Conservation (phyloP, 2,888 invertebrate species). For the Argyra leucocephala region DNA sequence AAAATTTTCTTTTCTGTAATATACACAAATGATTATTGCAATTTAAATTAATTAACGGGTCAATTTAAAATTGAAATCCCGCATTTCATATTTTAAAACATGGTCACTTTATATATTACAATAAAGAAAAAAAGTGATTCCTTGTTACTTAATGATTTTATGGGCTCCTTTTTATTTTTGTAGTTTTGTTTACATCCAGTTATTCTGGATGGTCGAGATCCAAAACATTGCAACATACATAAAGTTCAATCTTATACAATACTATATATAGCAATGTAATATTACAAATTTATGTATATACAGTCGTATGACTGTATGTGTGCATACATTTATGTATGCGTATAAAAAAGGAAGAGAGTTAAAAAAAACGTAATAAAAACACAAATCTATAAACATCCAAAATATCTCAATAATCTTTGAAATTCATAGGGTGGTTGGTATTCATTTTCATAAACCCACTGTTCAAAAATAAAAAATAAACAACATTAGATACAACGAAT, state of each 20-base stretch:
- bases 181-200: neutral
- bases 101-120: neutral
- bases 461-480: neutral
- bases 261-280: too few species aligned
- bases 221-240: neutral
- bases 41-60: too few species aligned
- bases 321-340: too few species aligned
- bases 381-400: neutral
- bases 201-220: neutral
- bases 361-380: neutral
- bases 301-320: too few species aligned
- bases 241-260: neutral
- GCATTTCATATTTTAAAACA: too few species aligned
- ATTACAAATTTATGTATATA: too few species aligned
- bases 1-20: too few species aligned
- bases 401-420: conserved; percentile 6
- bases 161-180: neutral
- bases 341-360: neutral
- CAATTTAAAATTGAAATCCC: too few species aligned
- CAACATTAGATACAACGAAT: too few species aligned
- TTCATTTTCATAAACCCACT: neutral
- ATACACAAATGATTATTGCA: too few species aligned
- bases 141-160: neutral
- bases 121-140: neutral
- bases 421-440: neutral